phyloP scores from a whole-genome alignment of 2,888 invertebrate genomes.

The Drosophila sordidula region DNA sequence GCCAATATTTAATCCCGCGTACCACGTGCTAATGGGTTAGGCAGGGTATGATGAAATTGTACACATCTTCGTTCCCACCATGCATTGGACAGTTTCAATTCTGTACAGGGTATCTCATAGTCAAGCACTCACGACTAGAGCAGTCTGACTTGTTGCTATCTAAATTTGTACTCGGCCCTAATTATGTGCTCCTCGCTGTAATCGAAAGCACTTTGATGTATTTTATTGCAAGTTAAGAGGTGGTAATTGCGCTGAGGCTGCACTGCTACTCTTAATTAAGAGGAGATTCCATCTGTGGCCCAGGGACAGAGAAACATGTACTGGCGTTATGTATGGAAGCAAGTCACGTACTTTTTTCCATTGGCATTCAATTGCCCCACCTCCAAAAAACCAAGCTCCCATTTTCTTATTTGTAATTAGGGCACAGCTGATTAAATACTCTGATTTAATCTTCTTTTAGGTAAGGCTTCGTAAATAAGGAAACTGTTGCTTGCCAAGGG shows the following conservation, averaged over 20 bases:
- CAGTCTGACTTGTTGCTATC: background rate
- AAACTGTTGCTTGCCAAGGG: too few species aligned
- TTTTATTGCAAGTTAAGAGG: slow-evolving; percentile 16
- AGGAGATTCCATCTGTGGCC: slow-evolving; percentile 14
- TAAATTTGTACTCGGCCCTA: slow-evolving; percentile 22
- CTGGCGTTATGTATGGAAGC: background rate
- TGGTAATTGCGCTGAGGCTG: background rate
- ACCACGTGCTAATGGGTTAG: background rate
- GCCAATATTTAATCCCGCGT: background rate
- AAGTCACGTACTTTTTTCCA: slow-evolving; percentile 11
- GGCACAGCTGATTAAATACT: slow-evolving; percentile 11
- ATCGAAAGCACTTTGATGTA: slow-evolving; percentile 47
- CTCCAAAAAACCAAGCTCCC: background rate
- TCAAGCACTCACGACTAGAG: background rate
- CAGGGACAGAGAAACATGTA: slow-evolving; percentile 1
- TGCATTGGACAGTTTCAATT: too few species aligned
- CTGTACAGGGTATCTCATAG: background rate
- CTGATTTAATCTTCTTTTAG: slow-evolving; percentile 8
- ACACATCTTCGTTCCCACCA: background rate
- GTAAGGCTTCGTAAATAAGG: slow-evolving; percentile 5
- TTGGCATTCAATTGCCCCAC: background rate
- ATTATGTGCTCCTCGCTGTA: slow-evolving; percentile 24
- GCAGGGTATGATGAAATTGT: background rate
- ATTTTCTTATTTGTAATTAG: slow-evolving; percentile 17
- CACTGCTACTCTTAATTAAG: slow-evolving; percentile 40